These are phyloP conservation scores for Hippolais icterina DNA, from an alignment of 2,113 vertebrate species.

Conservation along the genomic window DNA sequence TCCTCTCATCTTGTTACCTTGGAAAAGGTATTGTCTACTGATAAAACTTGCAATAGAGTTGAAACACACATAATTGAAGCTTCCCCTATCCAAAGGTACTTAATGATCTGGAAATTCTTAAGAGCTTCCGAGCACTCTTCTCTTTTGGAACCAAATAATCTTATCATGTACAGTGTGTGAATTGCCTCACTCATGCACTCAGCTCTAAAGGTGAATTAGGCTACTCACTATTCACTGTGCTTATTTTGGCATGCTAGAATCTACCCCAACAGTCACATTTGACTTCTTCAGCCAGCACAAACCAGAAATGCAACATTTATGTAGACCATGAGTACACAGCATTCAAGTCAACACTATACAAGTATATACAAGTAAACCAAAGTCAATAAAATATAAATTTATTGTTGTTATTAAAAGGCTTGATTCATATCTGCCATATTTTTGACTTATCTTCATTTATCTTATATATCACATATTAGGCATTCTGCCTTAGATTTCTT, in stretches of 20 bases:
- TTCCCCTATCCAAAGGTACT: neutral
- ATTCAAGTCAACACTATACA: neutral
- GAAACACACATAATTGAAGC: neutral
- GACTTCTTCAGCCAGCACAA: neutral
- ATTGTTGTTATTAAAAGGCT: neutral
- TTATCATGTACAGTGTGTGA: fast-evolving
- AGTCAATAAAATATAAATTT: neutral
- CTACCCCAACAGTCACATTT: neutral
- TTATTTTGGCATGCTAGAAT: neutral
- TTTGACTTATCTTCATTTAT: neutral
- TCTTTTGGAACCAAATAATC: neutral
- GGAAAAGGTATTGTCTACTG: neutral
- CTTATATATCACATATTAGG: neutral
- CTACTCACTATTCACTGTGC: neutral
- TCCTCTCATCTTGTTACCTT: neutral
- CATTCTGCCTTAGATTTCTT: neutral
- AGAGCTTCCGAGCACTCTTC: neutral
- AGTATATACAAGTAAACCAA: neutral
- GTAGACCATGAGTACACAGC: neutral
- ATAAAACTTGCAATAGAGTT: neutral
- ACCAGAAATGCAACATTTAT: neutral
- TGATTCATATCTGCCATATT: neutral
- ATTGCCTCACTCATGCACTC: neutral
- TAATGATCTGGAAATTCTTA: neutral
- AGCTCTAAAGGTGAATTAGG: neutral